Percentiles rank a stretch among this genome's conserved stretches.
Evolutionary conservation across 2,113 vertebrate species (phyloP).

Genomic region (Psittacula cyanocephala): DNA sequence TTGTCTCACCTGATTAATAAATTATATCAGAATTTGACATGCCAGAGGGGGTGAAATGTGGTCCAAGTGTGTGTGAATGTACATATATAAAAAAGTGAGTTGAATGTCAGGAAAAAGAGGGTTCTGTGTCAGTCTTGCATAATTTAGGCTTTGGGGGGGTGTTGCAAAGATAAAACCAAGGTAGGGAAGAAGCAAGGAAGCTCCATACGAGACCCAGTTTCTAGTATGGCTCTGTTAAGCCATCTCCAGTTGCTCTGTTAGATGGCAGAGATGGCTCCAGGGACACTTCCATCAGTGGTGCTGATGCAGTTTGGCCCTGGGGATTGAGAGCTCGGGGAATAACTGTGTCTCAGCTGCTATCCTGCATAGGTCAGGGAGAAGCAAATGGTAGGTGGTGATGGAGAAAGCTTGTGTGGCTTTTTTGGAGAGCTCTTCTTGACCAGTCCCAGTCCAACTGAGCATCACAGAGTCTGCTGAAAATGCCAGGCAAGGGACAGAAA

Average conservation of each 20-base stretch:
- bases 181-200: neutral
- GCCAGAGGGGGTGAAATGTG: neutral
- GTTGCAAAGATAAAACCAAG: neutral
- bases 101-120: neutral
- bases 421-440: neutral
- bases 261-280: neutral
- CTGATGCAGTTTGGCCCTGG: neutral
- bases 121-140: neutral
- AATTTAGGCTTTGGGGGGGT: neutral
- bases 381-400: neutral
- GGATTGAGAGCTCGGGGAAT: neutral
- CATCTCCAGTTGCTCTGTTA: neutral
- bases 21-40: neutral
- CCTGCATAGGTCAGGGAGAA: neutral
- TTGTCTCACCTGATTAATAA: neutral
- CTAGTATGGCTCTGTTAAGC: neutral
- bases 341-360: neutral
- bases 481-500: neutral
- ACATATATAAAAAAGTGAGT: rapidly evolving
- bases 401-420: neutral
- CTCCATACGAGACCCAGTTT: rapidly evolving
- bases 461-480: neutral
- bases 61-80: neutral
- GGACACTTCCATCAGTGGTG: neutral
- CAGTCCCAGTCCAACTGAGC: neutral